A percentile compares a stretch with the other conserved stretches of the same genome.
Conservation (phyloP, 1,140 invertebrate genomes). For the Pentalonia nigronervosa region DNA sequence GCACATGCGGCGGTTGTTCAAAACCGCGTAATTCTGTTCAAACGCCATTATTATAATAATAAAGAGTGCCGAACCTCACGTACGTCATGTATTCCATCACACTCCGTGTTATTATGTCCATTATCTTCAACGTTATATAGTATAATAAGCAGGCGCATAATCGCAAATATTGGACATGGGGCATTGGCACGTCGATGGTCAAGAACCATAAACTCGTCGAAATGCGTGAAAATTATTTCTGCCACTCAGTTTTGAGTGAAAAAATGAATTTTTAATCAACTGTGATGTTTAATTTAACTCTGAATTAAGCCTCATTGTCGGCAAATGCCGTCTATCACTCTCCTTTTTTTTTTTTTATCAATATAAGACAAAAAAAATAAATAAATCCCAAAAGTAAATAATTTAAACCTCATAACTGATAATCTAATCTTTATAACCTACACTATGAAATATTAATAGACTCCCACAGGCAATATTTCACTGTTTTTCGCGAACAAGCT, state of each 20-base stretch:
- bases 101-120: background rate
- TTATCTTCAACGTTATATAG: too few relatives aligned
- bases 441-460: too few relatives aligned
- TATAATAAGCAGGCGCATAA: background rate
- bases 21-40: background rate
- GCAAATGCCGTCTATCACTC: background rate
- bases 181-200: background rate
- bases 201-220: background rate
- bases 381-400: background rate
- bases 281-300: background rate
- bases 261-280: background rate
- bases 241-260: background rate
- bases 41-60: background rate
- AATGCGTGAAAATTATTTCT: background rate
- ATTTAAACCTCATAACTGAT: too few relatives aligned
- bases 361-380: background rate
- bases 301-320: background rate
- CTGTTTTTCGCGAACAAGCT: too few relatives aligned
- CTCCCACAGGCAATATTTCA: too few relatives aligned
- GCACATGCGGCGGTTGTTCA: background rate
- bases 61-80: background rate
- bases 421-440: too few relatives aligned
- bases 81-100: background rate
- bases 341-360: background rate
- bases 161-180: background rate